Base-by-base conservation (phyloP, 2,797 vertebrate species). In the Lagocephalus sceleratus region DNA sequence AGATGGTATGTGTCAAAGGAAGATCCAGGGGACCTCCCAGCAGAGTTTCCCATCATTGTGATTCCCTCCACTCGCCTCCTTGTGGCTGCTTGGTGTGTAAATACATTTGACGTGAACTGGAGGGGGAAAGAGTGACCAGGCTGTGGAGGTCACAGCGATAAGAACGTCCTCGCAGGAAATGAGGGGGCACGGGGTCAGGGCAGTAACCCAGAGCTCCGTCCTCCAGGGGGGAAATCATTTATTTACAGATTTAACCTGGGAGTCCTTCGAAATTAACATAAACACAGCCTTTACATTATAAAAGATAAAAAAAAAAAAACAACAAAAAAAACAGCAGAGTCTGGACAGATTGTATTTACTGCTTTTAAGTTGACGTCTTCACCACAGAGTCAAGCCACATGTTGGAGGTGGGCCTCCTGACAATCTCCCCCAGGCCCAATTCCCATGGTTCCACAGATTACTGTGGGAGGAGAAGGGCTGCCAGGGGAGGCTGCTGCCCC, bases 371-470 rank as follows among this genome's bases (percentile, higher is more conserved):
- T 35, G 32, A 35, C 8, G 43, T 63, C 40, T 42, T 68, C 49
- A 44, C 51, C 57, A 17, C 52, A 5, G 47, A 67, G 25, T 56
- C 57, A 60, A 75, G 75, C 76, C 76, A 88, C 85, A 80, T 86
- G 82, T 79, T 85, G 79, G 83, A 83, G 83, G 84, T 68, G 77
- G 76, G 77, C 16, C 63, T 78, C 61, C 47, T 57, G 67, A 60
- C 54, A 67, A 62, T 55, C 63, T 79, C 78, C 73, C 78, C 1
- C 20, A 76, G 76, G 76, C 70, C 65, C 72, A 57, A 75, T 68
- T 85, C 85, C 85, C 83, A 73, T 70, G 80, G 82, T 78, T 66
- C 66, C 74, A 78, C 80, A 89, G 85, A 90, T 90, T 88, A 89
- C 67, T 67, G 83, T 81, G 74, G 86, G 88, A 90, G 85, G 88